These are phyloP conservation scores for Acromyrmex heyeri DNA, from an alignment of 1,140 invertebrate genomes.

Conservation along the genomic window DNA sequence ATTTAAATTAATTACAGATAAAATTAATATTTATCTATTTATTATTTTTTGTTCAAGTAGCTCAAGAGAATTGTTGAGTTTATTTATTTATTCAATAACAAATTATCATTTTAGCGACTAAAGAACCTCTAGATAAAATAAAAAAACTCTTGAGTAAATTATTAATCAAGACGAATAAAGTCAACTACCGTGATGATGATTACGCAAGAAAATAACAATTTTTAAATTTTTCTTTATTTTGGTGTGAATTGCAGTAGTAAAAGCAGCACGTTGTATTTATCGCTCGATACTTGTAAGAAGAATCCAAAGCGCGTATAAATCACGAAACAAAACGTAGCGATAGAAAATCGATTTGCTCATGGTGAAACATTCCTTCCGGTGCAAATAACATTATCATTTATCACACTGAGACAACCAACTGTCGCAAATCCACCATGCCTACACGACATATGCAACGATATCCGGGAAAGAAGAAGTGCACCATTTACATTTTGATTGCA, in stretches of 20 bases:
- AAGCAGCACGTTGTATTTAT: background rate
- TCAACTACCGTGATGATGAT: background rate
- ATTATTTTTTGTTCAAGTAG: background rate
- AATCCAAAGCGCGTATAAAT: slow-evolving; percentile 59
- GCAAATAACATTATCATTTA: slow-evolving; percentile 59
- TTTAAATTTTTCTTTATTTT: background rate
- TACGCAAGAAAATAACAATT: background rate
- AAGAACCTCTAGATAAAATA: background rate
- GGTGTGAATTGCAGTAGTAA: background rate
- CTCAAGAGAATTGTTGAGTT: background rate
- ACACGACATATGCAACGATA: slow-evolving; percentile 1
- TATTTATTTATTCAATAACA: background rate
- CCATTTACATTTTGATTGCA: slow-evolving; percentile 85
- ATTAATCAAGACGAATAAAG: background rate
- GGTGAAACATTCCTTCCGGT: slow-evolving; percentile 52
- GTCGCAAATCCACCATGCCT: slow-evolving; percentile 37
- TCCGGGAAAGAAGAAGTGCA: slow-evolving; percentile 59
- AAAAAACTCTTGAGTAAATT: background rate
- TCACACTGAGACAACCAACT: slow-evolving; percentile 56
- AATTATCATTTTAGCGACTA: background rate
- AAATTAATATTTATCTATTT: background rate
- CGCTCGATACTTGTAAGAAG: slow-evolving; percentile 14
- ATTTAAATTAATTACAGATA: background rate
- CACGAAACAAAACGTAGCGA: slow-evolving; percentile 42
- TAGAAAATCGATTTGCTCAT: slow-evolving; percentile 67